Percentiles rank a stretch among this genome's conserved stretches.
phyloP scores from a whole-genome alignment of 2,797 vertebrate genomes.

The Melanotaenia nigrans region DNA sequence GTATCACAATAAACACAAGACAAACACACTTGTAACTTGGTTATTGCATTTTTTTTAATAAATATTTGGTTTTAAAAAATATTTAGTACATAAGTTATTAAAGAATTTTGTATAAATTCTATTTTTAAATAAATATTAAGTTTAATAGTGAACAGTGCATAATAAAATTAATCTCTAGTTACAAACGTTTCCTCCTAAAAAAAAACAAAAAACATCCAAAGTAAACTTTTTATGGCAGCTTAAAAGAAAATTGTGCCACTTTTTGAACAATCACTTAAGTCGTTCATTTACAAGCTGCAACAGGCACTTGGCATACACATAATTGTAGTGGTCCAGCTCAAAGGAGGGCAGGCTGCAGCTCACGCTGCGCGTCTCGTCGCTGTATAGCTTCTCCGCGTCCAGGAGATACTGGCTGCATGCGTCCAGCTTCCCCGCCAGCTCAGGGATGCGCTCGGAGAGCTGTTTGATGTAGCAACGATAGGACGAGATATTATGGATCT shows the following conservation, averaged over 20 bases:
- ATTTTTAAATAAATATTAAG: slow-evolving; percentile 22
- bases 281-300: slow-evolving; percentile 32
- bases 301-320: slow-evolving; percentile 28
- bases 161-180: not conserved
- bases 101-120: no score
- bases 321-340: rapidly evolving
- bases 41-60: slow-evolving; percentile 25
- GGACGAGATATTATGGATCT: not conserved
- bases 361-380: rapidly evolving
- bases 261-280: not conserved
- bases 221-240: not conserved
- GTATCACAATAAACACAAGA: slow-evolving; percentile 56
- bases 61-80: slow-evolving; percentile 29
- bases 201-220: not conserved
- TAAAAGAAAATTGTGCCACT: slow-evolving; percentile 3
- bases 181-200: not conserved
- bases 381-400: rapidly evolving
- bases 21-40: not conserved
- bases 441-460: rapidly evolving
- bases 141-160: not conserved
- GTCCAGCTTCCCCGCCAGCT: rapidly evolving
- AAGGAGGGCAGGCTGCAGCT: not conserved
- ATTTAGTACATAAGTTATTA: not conserved
- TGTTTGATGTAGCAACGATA: slow-evolving; percentile 18
- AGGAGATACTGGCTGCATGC: rapidly evolving